These are phyloP conservation scores for Synanthedon tipuliformis DNA, from an alignment of 2,888 invertebrate species.

Conservation along the genomic window DNA sequence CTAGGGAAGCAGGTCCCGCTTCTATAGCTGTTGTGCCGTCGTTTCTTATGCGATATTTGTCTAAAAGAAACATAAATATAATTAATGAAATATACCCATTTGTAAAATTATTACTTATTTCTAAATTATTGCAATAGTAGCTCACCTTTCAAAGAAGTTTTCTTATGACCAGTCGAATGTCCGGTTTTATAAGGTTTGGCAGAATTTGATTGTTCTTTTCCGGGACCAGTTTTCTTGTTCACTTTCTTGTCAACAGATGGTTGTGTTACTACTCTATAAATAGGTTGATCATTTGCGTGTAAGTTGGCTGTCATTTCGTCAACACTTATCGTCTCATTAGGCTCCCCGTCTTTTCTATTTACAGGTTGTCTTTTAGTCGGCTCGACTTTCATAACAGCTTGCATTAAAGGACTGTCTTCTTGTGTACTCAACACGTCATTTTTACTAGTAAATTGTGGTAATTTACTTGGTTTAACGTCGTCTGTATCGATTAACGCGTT, in stretches of 20 bases:
- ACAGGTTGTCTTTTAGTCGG: slow-evolving; percentile 40
- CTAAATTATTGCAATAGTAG: slow-evolving; percentile 1
- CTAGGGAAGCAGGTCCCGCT: slow-evolving; percentile 76
- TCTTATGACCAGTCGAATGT: slow-evolving; percentile 39
- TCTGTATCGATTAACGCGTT: slow-evolving; percentile 27
- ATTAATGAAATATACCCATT: slow-evolving; percentile 1
- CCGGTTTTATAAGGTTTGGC: slow-evolving; percentile 46
- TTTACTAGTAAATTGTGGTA: slow-evolving; percentile 40
- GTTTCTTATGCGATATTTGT: slow-evolving; percentile 50
- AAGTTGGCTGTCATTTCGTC: slow-evolving; percentile 60
- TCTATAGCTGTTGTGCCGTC: slow-evolving; percentile 45
- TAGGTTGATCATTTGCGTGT: slow-evolving; percentile 59
- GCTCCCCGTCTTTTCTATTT: slow-evolving; percentile 51
- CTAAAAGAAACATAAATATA: slow-evolving; percentile 20
- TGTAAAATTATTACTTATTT: slow-evolving; percentile 1
- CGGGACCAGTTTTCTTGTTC: slow-evolving; percentile 40
- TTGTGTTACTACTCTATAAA: slow-evolving; percentile 61
- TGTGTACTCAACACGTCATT: slow-evolving; percentile 51
- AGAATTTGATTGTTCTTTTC: slow-evolving; percentile 35
- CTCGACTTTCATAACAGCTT: slow-evolving; percentile 54
- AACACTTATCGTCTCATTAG: slow-evolving; percentile 47
- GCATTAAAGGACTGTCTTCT: slow-evolving; percentile 56
- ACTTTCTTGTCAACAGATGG: slow-evolving; percentile 53
- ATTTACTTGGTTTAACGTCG: slow-evolving; percentile 44
- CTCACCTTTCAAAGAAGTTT: slow-evolving; percentile 57